A percentile compares a stretch with the other conserved stretches of the same genome.
phyloP scores from a whole-genome alignment of 2,113 vertebrate genomes.

The Perca flavescens region DNA sequence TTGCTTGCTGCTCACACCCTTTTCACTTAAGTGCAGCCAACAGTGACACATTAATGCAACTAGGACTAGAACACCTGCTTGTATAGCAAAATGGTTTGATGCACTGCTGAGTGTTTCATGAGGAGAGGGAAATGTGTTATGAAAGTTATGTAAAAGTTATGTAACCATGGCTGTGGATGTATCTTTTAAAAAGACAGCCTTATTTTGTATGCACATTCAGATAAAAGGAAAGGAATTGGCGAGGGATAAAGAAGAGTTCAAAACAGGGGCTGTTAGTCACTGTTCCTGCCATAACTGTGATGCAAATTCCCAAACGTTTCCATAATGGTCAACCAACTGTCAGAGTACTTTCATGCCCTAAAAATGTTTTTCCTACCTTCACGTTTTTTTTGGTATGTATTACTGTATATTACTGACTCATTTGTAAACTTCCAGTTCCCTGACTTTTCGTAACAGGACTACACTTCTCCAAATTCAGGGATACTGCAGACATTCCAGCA shows the following conservation, averaged over 20 bases:
- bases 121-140: constrained; percentile 43
- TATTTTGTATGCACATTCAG: not conserved
- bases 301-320: constrained; percentile 2
- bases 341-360: constrained; percentile 2
- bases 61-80: constrained; percentile 21
- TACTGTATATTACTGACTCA: constrained; percentile 19
- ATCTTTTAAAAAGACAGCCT: constrained; percentile 6
- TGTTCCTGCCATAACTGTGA: not conserved
- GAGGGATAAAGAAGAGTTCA: constrained; percentile 6
- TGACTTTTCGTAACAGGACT: constrained; percentile 25
- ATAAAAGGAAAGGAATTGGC: constrained; percentile 7
- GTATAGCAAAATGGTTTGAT: constrained; percentile 37
- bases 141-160: constrained; percentile 55
- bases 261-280: constrained; percentile 14
- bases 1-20: constrained; percentile 26
- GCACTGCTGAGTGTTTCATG: constrained; percentile 46
- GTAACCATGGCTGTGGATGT: constrained; percentile 19
- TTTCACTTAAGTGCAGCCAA: constrained; percentile 41
- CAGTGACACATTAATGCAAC: constrained; percentile 43
- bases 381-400: constrained; percentile 13
- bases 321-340: constrained; percentile 3
- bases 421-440: constrained; percentile 36
- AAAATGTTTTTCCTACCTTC: constrained; percentile 28
- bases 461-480: constrained; percentile 15
- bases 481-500: constrained; percentile 39